Evolutionary conservation across 2,888 invertebrate species (phyloP).

Genomic region (Athrips mouffetella): DNA sequence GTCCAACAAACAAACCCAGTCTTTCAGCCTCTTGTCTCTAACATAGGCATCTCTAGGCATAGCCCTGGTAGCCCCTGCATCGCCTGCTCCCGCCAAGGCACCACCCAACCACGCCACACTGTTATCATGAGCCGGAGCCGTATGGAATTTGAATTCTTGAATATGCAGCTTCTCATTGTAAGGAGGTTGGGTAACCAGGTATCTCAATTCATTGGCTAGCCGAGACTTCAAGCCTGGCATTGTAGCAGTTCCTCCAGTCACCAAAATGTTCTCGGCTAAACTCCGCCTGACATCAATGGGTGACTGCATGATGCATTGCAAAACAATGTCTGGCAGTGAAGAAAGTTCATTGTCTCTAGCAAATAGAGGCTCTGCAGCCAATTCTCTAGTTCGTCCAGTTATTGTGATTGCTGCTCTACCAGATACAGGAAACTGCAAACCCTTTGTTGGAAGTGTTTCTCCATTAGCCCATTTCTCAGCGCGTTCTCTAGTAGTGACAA

Average conservation of each 20-base stretch:
- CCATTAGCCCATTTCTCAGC: conserved; percentile 74
- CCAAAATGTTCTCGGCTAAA: conserved; percentile 89
- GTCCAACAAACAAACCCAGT: conserved; percentile 87
- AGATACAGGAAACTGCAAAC: conserved; percentile 81
- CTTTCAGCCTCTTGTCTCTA: conserved; percentile 83
- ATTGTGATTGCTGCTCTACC: conserved; percentile 74
- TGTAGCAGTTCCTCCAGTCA: conserved; percentile 92
- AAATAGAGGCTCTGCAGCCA: conserved; percentile 91
- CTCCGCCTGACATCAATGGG: conserved; percentile 88
- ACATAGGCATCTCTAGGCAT: conserved; percentile 84
- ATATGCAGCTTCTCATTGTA: conserved; percentile 63
- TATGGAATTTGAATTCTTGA: conserved; percentile 84
- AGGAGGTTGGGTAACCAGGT: conserved; percentile 79
- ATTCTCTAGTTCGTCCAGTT: conserved; percentile 84
- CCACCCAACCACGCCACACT: conserved; percentile 93
- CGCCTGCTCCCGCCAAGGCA: conserved; percentile 58
- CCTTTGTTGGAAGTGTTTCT: conserved; percentile 66
- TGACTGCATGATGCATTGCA: conserved; percentile 89
- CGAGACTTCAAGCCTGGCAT: conserved; percentile 90
- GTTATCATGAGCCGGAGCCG: conserved; percentile 85
- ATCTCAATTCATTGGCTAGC: conserved; percentile 85
- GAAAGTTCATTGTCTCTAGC: conserved; percentile 83
- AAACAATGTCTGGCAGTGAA: conserved; percentile 88
- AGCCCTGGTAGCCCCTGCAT: conserved; percentile 83
- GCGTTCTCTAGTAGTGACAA: conserved; percentile 87